Base-by-base conservation (phyloP, 2,888 invertebrate genomes). In the Lacanobia wlatinum region DNA sequence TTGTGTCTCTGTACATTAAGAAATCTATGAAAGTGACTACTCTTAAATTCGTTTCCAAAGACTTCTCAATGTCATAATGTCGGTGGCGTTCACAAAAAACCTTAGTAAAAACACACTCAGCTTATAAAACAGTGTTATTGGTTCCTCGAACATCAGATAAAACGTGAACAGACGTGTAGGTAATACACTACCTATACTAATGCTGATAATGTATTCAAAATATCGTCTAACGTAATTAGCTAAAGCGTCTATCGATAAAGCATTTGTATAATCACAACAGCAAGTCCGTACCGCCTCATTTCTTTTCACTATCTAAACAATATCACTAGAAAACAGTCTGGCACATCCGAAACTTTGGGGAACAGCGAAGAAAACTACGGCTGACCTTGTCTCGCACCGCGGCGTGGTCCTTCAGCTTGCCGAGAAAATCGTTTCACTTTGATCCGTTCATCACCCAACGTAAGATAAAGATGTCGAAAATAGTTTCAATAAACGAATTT, bases 161-260 rank as follows among this genome's bases (percentile, higher is more conserved):
- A 93, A 90, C 87, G 89, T 92, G 90, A 92, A 92, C 90, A 91
- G 88, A 91, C 87, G 89, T 80, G 76, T 84, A 82, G 83, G 78
- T 82, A 86, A 80, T 90, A 88, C 28, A 86, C 83, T 87, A 85
- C 86, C 90, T 92, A 93, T 86, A 87, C 86, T 91, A 91, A 92
- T 89, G 88, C 87, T 93, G 92, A 92, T 93, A 93, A 92, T 91
- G 92, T 94, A 93, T 93, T 93, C 91, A 94, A 95, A 94, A 94
- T 94, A 94, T 93, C 88, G 67, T 91, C 94, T 95, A 95, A 94
- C 88, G 90, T 94, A 94, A 77, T 91, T 91, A 91, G 90, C 95
- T 95, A 95, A 95, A 95, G 95, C 95, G 94, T 94, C 93, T 95
- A 93, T 94, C 90, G 90, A 94, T 95, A 95, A 96, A 96, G 95